Conservation (phyloP, 1,140 invertebrate species). For the Hylyphantes graminicola region DNA sequence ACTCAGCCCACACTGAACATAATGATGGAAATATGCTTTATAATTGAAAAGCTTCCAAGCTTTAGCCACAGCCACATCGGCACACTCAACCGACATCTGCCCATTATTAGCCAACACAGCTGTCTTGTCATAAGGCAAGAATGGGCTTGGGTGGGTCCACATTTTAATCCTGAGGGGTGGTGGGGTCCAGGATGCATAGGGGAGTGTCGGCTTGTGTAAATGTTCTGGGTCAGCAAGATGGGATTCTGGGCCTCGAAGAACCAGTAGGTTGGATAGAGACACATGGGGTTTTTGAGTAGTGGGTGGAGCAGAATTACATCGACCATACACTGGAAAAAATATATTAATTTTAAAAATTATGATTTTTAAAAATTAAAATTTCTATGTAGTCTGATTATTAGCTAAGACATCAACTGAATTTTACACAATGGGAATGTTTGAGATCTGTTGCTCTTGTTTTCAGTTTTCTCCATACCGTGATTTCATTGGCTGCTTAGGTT, state of each 20-base stretch:
- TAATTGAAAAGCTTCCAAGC: constrained; percentile 48
- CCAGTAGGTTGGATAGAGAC: constrained; percentile 38
- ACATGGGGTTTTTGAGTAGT: not conserved
- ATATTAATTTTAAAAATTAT: not conserved
- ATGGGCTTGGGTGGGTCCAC: constrained; percentile 19
- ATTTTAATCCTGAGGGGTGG: constrained; percentile 17
- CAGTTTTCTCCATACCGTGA: too few species aligned
- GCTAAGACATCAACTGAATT: too few species aligned
- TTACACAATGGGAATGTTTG: too few species aligned
- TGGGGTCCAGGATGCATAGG: constrained; percentile 49
- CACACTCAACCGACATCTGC: constrained; percentile 11
- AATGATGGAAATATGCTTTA: constrained; percentile 60
- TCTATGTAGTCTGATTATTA: too few species aligned
- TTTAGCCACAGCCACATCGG: constrained; percentile 35
- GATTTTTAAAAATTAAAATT: too few species aligned
- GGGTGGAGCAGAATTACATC: not conserved
- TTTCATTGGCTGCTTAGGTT: too few species aligned
- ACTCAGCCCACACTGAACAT: constrained; percentile 32
- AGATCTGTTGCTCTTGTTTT: too few species aligned
- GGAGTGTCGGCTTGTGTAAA: constrained; percentile 40
- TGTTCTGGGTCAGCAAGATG: constrained; percentile 13
- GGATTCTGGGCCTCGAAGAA: constrained; percentile 41
- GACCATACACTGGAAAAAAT: constrained; percentile 36
- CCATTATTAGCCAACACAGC: constrained; percentile 55
- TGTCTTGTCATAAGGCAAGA: constrained; percentile 32